Evolutionary conservation across 1,140 invertebrate genomes (phyloP), one percentile per base, ranked within the genome.

Genomic region (Aplysia californica): DNA sequence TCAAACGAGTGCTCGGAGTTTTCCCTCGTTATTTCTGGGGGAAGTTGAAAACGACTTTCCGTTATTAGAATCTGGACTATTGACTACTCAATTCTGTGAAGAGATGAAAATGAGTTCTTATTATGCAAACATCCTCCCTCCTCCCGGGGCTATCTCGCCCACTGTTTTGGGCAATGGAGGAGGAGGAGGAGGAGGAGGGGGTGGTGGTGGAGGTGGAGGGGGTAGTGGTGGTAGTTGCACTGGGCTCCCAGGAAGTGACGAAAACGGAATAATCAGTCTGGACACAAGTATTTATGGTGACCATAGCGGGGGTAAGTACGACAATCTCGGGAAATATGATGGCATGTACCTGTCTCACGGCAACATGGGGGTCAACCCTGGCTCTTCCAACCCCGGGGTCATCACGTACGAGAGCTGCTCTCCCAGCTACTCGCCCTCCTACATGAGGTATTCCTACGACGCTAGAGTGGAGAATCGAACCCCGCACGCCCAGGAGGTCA

Each of bases 381-480:
- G 10, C n/a, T 50, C 44, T 50, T n/a, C 10, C 44, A n/a, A n/a
- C n/a, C n/a, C n/a, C n/a, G n/a, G n/a, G n/a, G n/a, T n/a, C n/a
- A n/a, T n/a, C n/a, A n/a, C n/a, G n/a, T 50, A 50, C 44, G 44
- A 50, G 44, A n/a, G n/a, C 44, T 66, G 64, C 58, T 29, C 68
- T 10, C 58, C 55, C 31, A 64, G 20, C 39, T 64, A 64, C 26
- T 71, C 67, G 20, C 75, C 69, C 20, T 66, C 61, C 31, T 65
- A 66, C 50, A 23, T 77, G 29, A 66, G 41, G 38, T 66, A 70
- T 5, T 6, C 38, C 18, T 74, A 74, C 39, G 77, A 78, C 20
- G 35, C 64, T 2, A 59, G 72, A n/a, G 55, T 35, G 26, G 77
- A 78, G 38, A 70, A 70, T 56, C 55, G 77, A 65, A 75, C 61